Base-by-base conservation (phyloP, 2,888 invertebrate species). In the Odontocerum albicorne region DNA sequence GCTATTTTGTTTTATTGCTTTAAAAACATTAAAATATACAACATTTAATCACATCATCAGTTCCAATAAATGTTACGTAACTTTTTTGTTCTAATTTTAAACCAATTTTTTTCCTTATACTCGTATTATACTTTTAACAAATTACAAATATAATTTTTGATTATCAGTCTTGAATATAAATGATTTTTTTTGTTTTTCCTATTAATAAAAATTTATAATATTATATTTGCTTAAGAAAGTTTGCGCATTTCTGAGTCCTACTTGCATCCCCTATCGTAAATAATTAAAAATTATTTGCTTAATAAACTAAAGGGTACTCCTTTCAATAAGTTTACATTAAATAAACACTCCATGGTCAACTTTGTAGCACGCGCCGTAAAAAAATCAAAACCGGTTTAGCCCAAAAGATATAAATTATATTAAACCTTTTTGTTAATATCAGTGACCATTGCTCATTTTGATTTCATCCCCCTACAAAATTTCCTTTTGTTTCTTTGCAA, bases 201-300 rank as follows among this genome's bases (percentile, higher is more conserved):
- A 27, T 27, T 10, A 27, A 7, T 6, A 27, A 10, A 7, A 27
- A 27, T 27, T 27, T 27, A 27, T 7, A 27, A 27, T 27, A 10
- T 27, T 27, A 27, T 27, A 27, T 6, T 27, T 27, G 27, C 4
- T 27, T 27, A 7, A 27, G 27, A 7, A 27, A 27, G 8, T 10
- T 27, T 35, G 13, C 35, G 13, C 7, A 35, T 35, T 10, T n/a
- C 27, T 10, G 6, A 7, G 27, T 27, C 4, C 6, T 27, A 27
- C 27, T 32, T 21, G 16, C 13, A 4, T 35, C 51, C 43, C 19
- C 19, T n/a, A 13, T 44, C 21, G 43, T 55, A 55, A 55, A 52
- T 52, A 57, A 57, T 57, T 49, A 57, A 49, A 57, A 57, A 57
- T 52, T 57, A 57, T 52, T 57, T 51, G 46, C 57, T 46, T 44